Evolutionary conservation across 1,140 invertebrate genomes (phyloP).

Genomic region (Micrasema longulum): DNA sequence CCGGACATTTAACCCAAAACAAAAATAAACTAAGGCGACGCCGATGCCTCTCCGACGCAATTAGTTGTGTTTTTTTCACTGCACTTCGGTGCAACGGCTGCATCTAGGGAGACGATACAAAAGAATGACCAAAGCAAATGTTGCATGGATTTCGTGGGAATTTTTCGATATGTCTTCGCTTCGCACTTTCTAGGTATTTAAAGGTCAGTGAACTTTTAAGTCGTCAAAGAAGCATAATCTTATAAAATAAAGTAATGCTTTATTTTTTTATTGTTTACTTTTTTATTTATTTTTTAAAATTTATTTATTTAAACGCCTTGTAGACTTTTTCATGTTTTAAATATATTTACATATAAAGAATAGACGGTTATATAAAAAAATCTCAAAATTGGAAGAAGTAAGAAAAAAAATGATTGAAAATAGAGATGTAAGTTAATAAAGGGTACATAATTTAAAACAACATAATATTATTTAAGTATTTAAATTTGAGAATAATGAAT

Average conservation of each 20-base stretch:
- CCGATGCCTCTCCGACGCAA: conserved; percentile 30
- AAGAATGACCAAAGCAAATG: conserved; percentile 27
- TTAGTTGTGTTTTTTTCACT: conserved; percentile 45
- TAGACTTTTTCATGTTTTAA: no score
- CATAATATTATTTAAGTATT: no score
- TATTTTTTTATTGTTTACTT: conserved; percentile 1
- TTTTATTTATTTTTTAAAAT: no score
- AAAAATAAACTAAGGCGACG: conserved; percentile 38
- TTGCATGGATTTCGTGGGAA: conserved; percentile 34
- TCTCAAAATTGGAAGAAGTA: no score
- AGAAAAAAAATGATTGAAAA: no score
- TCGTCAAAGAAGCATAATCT: no score
- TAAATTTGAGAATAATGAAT: no score
- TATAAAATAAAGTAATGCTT: background rate
- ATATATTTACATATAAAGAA: no score
- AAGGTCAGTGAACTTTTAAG: conserved; percentile 10
- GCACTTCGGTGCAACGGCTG: conserved; percentile 32
- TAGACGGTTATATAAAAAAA: no score
- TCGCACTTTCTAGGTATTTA: conserved; percentile 4
- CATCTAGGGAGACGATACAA: conserved; percentile 21
- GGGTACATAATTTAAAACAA: no score
- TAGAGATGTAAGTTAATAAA: no score
- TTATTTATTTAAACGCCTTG: no score
- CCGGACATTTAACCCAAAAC: conserved; percentile 43
- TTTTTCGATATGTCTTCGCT: conserved; percentile 11